These are phyloP conservation scores for Furcifer pardalis DNA, from an alignment of 2,797 vertebrate species.

Conservation along the genomic window DNA sequence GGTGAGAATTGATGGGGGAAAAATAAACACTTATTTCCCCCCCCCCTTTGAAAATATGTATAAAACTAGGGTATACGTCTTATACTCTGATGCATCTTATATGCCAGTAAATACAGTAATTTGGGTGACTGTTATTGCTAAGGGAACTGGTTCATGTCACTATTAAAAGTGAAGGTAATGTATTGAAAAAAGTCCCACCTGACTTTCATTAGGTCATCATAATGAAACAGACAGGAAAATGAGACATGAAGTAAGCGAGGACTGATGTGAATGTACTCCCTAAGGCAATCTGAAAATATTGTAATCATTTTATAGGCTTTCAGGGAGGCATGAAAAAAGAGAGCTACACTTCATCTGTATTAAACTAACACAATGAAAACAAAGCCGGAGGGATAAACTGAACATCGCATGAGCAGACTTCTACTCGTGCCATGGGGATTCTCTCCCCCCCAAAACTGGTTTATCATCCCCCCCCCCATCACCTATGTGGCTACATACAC, in stretches of 20 bases:
- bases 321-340: background rate
- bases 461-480: too few species aligned
- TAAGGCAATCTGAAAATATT: background rate
- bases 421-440: background rate
- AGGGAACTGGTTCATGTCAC: too few species aligned
- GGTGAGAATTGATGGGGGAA: too few species aligned
- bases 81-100: too few species aligned
- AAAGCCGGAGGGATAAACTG: background rate
- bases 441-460: background rate
- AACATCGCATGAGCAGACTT: background rate
- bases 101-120: background rate
- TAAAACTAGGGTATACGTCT: too few species aligned
- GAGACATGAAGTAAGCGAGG: background rate
- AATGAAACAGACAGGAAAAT: background rate
- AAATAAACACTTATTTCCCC: too few species aligned
- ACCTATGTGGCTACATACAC: too few species aligned
- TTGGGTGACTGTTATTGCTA: background rate
- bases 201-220: background rate
- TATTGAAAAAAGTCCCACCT: background rate
- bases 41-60: too few species aligned
- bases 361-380: background rate
- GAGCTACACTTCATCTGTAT: background rate
- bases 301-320: background rate
- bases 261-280: background rate
- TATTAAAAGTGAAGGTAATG: background rate